Conservation (phyloP, 2,888 invertebrate species). For the Graphium colonna region DNA sequence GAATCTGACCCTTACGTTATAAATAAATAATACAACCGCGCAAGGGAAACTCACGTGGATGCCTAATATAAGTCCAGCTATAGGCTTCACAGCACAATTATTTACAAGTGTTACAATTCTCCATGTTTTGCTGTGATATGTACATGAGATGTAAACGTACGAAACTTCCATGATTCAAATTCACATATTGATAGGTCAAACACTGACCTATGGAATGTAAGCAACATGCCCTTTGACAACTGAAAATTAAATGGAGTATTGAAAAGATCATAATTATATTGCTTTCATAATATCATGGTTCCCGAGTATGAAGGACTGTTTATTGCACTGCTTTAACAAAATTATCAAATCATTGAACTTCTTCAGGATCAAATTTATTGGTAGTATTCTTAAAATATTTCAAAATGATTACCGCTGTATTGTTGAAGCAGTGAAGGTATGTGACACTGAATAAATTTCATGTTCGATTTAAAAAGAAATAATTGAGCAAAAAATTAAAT, state of each 20-base stretch:
- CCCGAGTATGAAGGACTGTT: background rate
- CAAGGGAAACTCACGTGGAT: slow-evolving; percentile 4
- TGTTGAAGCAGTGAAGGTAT: too few species aligned
- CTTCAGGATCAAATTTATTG: too few species aligned
- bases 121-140: background rate
- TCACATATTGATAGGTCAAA: background rate
- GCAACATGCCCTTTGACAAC: background rate
- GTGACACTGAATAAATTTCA: too few species aligned
- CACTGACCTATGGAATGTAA: slow-evolving; percentile 11
- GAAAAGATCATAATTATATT: background rate
- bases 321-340: background rate
- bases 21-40: slow-evolving; percentile 8
- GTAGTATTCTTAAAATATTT: too few species aligned
- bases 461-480: too few species aligned
- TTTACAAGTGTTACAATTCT: background rate
- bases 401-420: too few species aligned
- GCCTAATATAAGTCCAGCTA: slow-evolving; percentile 2
- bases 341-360: too few species aligned
- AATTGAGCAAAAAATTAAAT: slow-evolving; percentile 21
- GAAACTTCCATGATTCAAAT: background rate
- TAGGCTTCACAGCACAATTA: background rate
- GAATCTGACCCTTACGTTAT: background rate
- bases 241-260: background rate
- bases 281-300: background rate
- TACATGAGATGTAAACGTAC: background rate